These are phyloP conservation scores for Plotosus lineatus DNA, from an alignment of 2,113 vertebrate genomes.

Conservation along the genomic window DNA sequence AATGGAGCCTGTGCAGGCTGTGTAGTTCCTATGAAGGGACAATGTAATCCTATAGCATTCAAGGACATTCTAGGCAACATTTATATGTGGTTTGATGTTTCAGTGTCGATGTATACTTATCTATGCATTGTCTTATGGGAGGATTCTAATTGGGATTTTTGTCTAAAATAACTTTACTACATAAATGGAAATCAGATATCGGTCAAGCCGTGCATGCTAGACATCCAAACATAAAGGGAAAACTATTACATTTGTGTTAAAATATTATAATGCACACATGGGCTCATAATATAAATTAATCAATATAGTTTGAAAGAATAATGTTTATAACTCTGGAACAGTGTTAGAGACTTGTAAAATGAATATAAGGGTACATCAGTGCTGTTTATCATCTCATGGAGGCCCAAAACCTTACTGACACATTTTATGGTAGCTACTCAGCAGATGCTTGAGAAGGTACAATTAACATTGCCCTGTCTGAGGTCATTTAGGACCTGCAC, in stretches of 20 bases:
- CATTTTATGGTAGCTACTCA: conserved; percentile 7
- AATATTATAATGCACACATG: not conserved
- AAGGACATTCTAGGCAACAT: not conserved
- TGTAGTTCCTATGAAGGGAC: not conserved
- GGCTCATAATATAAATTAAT: not conserved
- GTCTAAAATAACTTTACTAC: not conserved
- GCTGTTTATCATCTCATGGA: not conserved
- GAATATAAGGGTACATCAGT: too few species aligned
- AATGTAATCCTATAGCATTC: not conserved
- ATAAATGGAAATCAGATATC: not conserved
- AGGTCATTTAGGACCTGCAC: conserved; percentile 46
- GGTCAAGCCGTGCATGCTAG: not conserved
- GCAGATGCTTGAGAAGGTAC: not conserved
- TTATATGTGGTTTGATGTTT: not conserved
- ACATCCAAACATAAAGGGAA: not conserved
- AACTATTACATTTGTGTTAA: not conserved
- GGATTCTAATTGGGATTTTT: not conserved
- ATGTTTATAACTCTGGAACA: not conserved
- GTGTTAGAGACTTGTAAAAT: not conserved
- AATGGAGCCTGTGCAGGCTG: too few species aligned
- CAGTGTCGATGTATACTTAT: not conserved
- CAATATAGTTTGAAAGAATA: not conserved
- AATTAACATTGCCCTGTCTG: conserved; percentile 52
- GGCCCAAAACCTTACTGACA: not conserved
- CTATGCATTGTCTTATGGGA: not conserved